Evolutionary conservation across 2,797 vertebrate genomes (phyloP).

Genomic region (Bufotes viridis): DNA sequence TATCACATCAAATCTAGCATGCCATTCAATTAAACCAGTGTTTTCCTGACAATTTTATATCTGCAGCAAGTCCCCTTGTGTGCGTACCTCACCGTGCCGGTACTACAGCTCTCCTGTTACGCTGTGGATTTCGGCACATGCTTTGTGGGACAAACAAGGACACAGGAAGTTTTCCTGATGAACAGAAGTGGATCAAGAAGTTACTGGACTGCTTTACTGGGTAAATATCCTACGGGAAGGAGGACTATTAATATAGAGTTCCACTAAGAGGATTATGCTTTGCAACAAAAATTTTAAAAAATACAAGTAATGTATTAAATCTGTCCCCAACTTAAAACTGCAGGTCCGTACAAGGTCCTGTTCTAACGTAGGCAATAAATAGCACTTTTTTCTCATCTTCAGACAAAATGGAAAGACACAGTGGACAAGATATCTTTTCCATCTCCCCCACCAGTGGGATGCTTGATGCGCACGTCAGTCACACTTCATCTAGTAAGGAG

Average conservation of each 20-base stretch:
- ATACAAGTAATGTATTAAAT: no score
- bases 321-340: no score
- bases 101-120: slow-evolving; percentile 78
- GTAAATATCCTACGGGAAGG: slow-evolving; percentile 69
- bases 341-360: no score
- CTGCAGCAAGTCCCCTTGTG: slow-evolving; percentile 81
- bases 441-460: slow-evolving; percentile 79
- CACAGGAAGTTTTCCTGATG: slow-evolving; percentile 76
- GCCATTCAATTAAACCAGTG: background rate
- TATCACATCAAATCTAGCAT: background rate
- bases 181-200: slow-evolving; percentile 79
- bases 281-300: no score
- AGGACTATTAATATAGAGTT: background rate
- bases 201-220: slow-evolving; percentile 81
- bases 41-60: background rate
- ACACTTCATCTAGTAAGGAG: slow-evolving; percentile 65
- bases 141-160: slow-evolving; percentile 75
- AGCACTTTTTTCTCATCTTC: background rate
- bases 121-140: slow-evolving; percentile 84
- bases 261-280: background rate
- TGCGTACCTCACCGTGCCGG: slow-evolving; percentile 77
- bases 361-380: no score
- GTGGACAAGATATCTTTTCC: slow-evolving; percentile 69
- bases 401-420: slow-evolving; percentile 65
- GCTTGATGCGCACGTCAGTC: slow-evolving; percentile 71